Evolutionary conservation across 2,888 invertebrate genomes (phyloP).

Genomic region (Bhutanitis thaidina): DNA sequence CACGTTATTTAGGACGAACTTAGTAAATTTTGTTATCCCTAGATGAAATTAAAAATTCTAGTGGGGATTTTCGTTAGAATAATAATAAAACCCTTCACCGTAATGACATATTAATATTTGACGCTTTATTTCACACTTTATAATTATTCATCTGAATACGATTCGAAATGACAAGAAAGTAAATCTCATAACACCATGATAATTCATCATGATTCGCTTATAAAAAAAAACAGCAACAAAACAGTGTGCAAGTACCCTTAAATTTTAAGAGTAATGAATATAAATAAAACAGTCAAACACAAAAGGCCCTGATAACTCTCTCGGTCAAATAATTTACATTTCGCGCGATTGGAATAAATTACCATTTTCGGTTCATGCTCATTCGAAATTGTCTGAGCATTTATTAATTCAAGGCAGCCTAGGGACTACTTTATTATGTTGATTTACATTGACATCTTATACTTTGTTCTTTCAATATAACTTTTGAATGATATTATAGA

Average conservation of each 20-base stretch:
- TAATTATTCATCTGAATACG: no score
- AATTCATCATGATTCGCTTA: no score
- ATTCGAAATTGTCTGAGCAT: neutral
- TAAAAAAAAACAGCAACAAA: no score
- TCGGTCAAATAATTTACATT: slow-evolving; percentile 49
- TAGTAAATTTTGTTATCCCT: no score
- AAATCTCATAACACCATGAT: no score
- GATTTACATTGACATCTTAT: neutral
- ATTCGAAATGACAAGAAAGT: no score
- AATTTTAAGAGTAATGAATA: slow-evolving; percentile 40
- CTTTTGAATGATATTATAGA: neutral
- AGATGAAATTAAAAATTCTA: no score
- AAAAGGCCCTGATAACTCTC: slow-evolving; percentile 35
- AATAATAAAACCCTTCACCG: no score
- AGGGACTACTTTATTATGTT: neutral
- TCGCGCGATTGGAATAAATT: slow-evolving; percentile 36
- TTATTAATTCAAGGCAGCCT: slow-evolving; percentile 3
- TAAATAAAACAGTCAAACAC: slow-evolving; percentile 37
- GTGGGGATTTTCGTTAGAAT: no score
- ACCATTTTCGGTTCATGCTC: slow-evolving; percentile 18
- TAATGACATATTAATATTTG: no score
- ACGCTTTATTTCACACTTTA: no score
- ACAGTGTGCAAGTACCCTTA: slow-evolving; percentile 6
- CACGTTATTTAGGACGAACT: no score
- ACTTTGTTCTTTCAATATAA: neutral